Evolutionary conservation across 1,140 invertebrate species (phyloP).

Genomic region (Pogonognathellus flavescens): DNA sequence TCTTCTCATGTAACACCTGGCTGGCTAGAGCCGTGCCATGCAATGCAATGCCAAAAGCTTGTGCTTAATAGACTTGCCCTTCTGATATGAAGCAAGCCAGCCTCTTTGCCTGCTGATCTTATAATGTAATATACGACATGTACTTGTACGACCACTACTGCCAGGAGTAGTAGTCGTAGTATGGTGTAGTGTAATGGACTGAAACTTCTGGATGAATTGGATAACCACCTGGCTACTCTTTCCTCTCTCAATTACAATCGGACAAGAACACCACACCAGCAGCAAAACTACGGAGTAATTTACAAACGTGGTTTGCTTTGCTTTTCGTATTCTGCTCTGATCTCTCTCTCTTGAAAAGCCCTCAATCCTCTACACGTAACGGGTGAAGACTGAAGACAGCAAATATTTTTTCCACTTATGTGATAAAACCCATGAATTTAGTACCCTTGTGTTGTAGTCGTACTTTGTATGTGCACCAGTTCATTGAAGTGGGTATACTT

Average conservation of each 20-base stretch:
- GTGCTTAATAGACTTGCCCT: slow-evolving; percentile 21
- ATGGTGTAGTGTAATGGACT: neutral
- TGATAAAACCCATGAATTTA: no score
- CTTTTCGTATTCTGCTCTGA: no score
- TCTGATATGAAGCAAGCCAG: neutral
- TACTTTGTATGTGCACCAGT: no score
- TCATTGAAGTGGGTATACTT: no score
- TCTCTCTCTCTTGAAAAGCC: no score
- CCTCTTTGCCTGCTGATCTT: neutral
- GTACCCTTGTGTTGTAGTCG: no score
- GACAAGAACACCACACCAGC: neutral
- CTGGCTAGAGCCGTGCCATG: slow-evolving; percentile 41
- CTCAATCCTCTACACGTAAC: no score
- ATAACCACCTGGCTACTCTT: slow-evolving; percentile 45
- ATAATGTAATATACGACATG: slow-evolving; percentile 11
- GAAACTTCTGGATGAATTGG: slow-evolving; percentile 5
- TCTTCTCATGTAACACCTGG: slow-evolving; percentile 59
- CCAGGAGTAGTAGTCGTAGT: slow-evolving; percentile 1
- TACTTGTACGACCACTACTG: neutral
- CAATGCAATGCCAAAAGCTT: slow-evolving; percentile 20
- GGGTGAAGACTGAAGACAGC: no score
- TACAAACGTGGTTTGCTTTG: neutral
- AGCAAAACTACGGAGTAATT: neutral
- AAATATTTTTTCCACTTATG: no score
- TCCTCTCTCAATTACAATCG: slow-evolving; percentile 14